These are phyloP conservation scores for Actinia equina DNA, from an alignment of 64 coral and sea anemone genomes.

Conservation along the genomic window DNA sequence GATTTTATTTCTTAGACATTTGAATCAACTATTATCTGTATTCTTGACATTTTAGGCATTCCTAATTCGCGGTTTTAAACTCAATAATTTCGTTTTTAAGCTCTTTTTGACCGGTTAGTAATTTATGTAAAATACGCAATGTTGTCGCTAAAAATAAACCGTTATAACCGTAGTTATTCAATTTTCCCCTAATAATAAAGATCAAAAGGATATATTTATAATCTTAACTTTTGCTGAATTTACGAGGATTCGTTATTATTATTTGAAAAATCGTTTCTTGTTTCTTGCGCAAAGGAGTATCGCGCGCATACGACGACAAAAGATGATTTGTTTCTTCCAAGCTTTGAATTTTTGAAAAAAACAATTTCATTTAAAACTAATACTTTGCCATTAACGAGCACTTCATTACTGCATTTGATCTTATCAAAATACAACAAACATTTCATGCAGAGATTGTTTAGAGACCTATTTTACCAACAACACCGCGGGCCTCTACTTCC, in stretches of 20 bases:
- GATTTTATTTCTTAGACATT: neutral
- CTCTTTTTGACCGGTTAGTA: neutral
- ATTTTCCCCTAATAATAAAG: too few relatives aligned
- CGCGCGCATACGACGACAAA: neutral
- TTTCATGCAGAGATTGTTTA: slow-evolving; percentile 5
- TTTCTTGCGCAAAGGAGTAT: neutral
- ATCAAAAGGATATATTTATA: too few relatives aligned
- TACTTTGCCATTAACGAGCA: neutral
- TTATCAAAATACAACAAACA: neutral
- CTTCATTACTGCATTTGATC: neutral
- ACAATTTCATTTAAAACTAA: neutral
- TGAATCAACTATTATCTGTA: neutral
- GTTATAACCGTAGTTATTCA: too few relatives aligned
- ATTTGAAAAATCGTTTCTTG: neutral
- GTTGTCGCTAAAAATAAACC: too few relatives aligned
- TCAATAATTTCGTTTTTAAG: too few relatives aligned
- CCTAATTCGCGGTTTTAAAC: too few relatives aligned
- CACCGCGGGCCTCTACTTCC: neutral
- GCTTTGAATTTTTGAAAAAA: neutral
- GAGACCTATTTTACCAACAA: neutral
- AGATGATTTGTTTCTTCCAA: neutral
- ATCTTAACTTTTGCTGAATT: neutral
- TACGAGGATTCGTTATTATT: neutral
- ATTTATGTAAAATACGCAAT: neutral
- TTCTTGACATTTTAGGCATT: too few relatives aligned